These are phyloP conservation scores for Hololepta plana DNA, from an alignment of 2,888 invertebrate genomes.

Conservation along the genomic window DNA sequence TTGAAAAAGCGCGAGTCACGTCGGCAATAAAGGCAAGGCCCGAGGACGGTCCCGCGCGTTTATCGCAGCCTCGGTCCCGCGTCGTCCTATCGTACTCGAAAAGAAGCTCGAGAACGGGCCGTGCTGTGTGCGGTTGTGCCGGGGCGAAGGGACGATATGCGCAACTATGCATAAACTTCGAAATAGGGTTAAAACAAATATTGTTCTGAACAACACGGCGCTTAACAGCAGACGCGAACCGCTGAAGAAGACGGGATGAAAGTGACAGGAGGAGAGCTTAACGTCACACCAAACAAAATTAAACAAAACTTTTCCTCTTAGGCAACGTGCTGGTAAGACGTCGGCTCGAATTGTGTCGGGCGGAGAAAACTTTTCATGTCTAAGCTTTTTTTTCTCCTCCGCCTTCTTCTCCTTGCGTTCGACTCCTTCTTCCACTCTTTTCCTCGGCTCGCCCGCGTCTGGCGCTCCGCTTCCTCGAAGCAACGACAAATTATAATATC, in stretches of 20 bases:
- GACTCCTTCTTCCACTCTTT: no score
- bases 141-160: conserved; percentile 16
- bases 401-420: no score
- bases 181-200: conserved; percentile 21
- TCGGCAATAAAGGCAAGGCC: conserved; percentile 29
- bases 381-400: no score
- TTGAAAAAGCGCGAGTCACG: conserved; percentile 32
- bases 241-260: conserved; percentile 25
- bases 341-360: conserved; percentile 18
- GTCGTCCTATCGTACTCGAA: background rate
- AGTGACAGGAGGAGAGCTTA: conserved; percentile 30
- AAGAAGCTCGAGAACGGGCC: background rate
- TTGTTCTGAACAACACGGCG: conserved; percentile 25
- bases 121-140: background rate
- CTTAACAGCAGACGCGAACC: conserved; percentile 21
- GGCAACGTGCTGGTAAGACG: conserved; percentile 24
- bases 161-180: conserved; percentile 25
- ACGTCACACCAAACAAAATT: conserved; percentile 32
- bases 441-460: conserved; percentile 24
- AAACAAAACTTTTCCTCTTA: conserved; percentile 31
- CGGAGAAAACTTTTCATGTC: conserved; percentile 27
- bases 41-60: conserved; percentile 26
- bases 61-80: conserved; percentile 16
- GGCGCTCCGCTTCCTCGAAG: conserved; percentile 22
- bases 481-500: conserved; percentile 30